Evolutionary conservation across 2,888 invertebrate species (phyloP).

Genomic region (Gisinianus flammeolus): DNA sequence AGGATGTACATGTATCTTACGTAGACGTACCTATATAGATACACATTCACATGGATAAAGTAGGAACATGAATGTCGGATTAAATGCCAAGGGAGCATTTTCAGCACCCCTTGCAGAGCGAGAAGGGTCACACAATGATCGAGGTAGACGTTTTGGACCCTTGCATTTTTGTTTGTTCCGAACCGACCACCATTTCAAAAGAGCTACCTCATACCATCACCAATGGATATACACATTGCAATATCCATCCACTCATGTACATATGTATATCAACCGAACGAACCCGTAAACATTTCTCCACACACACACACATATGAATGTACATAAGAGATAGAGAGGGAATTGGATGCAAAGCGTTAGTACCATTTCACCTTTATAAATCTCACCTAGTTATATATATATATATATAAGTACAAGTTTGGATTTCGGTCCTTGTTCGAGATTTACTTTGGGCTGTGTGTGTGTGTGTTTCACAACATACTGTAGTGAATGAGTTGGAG

Average conservation of each 20-base stretch:
- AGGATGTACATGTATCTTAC: too few species aligned
- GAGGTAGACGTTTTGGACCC: slow-evolving; percentile 45
- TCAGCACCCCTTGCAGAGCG: slow-evolving; percentile 56
- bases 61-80: slow-evolving; percentile 43
- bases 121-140: slow-evolving; percentile 49
- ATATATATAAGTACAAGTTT: neutral
- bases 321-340: neutral
- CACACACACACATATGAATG: neutral
- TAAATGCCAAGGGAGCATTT: slow-evolving; percentile 55
- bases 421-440: slow-evolving; percentile 9
- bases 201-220: slow-evolving; percentile 11
- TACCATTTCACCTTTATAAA: slow-evolving; percentile 34
- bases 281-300: slow-evolving; percentile 15
- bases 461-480: slow-evolving; percentile 9
- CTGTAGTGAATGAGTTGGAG: neutral
- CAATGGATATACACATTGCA: neutral
- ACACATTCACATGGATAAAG: too few species aligned
- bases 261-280: too few species aligned
- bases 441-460: neutral
- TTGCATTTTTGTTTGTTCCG: slow-evolving; percentile 40
- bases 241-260: slow-evolving; percentile 2
- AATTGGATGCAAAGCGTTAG: neutral
- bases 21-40: too few species aligned
- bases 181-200: slow-evolving; percentile 39
- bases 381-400: slow-evolving; percentile 30